phyloP scores from a whole-genome alignment of 2,888 invertebrate species.

The Hemithea aestivaria region DNA sequence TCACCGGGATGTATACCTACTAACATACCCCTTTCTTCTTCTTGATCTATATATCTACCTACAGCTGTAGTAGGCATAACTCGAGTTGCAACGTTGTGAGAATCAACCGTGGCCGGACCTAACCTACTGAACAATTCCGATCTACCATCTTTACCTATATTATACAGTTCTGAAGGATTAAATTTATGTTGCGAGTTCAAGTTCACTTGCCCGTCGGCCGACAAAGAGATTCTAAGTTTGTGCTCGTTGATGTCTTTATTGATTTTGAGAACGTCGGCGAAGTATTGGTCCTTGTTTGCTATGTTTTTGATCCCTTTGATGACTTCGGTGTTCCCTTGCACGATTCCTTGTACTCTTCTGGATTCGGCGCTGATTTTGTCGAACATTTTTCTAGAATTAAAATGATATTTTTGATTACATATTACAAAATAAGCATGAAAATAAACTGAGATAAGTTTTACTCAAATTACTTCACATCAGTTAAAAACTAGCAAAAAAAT shows the following conservation, averaged over 20 bases:
- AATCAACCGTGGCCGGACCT: constrained; percentile 47
- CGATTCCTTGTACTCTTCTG: constrained; percentile 62
- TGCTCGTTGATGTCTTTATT: constrained; percentile 76
- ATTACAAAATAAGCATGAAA: too few species aligned
- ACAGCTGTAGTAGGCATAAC: constrained; percentile 42
- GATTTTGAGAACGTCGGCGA: constrained; percentile 71
- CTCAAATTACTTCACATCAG: too few species aligned
- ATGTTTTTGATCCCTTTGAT: constrained; percentile 75
- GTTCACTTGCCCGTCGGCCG: constrained; percentile 64
- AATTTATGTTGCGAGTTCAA: constrained; percentile 65
- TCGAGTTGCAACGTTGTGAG: constrained; percentile 52
- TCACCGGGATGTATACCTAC: constrained; percentile 65
- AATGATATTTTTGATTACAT: too few species aligned
- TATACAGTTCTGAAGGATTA: constrained; percentile 56
- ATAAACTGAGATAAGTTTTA: too few species aligned
- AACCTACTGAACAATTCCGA: constrained; percentile 52
- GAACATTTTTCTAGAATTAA: constrained; percentile 72
- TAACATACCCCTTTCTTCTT: constrained; percentile 40
- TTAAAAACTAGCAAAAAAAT: too few species aligned
- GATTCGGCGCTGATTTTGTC: constrained; percentile 79
- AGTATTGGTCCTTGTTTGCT: constrained; percentile 75
- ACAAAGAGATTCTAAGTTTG: constrained; percentile 69
- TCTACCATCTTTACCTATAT: constrained; percentile 50
- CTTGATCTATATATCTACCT: constrained; percentile 39
- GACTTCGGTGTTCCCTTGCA: constrained; percentile 76